Conservation (phyloP, 1,140 invertebrate species). For the Diachasma alloeum region DNA sequence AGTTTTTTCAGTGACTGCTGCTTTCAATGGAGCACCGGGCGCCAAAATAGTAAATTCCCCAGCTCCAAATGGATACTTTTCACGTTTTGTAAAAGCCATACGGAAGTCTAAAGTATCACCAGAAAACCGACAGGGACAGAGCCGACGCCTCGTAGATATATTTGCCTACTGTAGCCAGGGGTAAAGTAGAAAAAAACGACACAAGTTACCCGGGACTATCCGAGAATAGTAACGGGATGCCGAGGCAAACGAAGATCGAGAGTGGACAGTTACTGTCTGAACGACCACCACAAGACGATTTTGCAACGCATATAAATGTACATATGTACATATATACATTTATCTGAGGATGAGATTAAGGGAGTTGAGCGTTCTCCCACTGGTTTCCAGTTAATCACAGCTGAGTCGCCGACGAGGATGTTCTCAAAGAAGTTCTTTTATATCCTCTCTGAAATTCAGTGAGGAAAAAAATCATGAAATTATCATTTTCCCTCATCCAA, state of each 20-base stretch:
- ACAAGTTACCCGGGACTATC: constrained; percentile 51
- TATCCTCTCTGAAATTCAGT: too few species aligned
- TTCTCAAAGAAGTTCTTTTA: too few species aligned
- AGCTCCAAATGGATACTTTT: neutral
- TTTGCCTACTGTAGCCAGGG: constrained; percentile 44
- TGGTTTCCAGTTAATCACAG: too few species aligned
- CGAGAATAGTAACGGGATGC: constrained; percentile 58
- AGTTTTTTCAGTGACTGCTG: neutral
- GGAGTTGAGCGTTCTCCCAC: neutral
- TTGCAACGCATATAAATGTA: neutral
- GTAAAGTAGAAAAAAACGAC: constrained; percentile 24
- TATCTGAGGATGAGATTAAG: neutral
- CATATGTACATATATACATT: neutral
- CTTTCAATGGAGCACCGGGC: too few species aligned
- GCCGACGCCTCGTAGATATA: constrained; percentile 47
- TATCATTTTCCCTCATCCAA: too few species aligned
- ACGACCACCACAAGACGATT: constrained; percentile 6
- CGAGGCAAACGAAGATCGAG: constrained; percentile 39
- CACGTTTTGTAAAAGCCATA: neutral
- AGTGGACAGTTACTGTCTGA: constrained; percentile 27
- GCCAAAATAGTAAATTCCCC: too few species aligned
- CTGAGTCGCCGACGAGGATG: too few species aligned
- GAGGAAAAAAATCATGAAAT: too few species aligned
- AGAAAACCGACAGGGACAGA: constrained; percentile 29
- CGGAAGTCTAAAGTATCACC: neutral